Percentiles rank a stretch among this genome's conserved stretches.
Evolutionary conservation across 1,140 invertebrate species (phyloP).

Genomic region (Diplogasteroides magnus): DNA sequence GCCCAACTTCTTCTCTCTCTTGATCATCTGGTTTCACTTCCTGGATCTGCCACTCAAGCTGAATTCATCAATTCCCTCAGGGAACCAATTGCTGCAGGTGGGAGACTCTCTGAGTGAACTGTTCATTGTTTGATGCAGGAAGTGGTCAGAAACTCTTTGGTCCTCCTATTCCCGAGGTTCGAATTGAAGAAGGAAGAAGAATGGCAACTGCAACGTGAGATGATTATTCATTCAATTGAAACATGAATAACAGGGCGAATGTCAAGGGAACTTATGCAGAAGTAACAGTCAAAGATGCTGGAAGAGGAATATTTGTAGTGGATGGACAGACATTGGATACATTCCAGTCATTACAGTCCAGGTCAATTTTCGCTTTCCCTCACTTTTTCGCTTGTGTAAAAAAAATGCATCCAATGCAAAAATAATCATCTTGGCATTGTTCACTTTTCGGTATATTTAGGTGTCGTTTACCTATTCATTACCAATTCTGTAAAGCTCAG

Average conservation of each 20-base stretch:
- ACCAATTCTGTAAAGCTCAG: too few species aligned
- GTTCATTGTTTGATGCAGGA: not conserved
- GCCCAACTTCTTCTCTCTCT: conserved; percentile 44
- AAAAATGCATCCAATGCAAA: too few species aligned
- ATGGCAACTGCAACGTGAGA: conserved; percentile 25
- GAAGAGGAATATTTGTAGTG: conserved; percentile 41
- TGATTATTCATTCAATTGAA: not conserved
- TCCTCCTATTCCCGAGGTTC: conserved; percentile 37
- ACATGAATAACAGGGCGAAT: conserved; percentile 6
- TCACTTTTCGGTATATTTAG: too few species aligned
- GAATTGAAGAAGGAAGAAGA: conserved; percentile 36
- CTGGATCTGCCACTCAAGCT: conserved; percentile 37
- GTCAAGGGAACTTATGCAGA: conserved; percentile 36
- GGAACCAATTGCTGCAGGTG: conserved; percentile 1
- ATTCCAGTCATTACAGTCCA: conserved; percentile 38
- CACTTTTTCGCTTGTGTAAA: too few species aligned
- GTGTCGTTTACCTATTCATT: too few species aligned
- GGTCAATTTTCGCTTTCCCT: conserved; percentile 31
- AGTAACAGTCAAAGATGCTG: conserved; percentile 40
- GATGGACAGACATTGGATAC: conserved; percentile 36
- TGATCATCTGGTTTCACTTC: conserved; percentile 40
- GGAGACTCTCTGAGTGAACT: not conserved
- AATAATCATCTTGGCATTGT: too few species aligned
- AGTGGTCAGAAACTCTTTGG: conserved; percentile 34
- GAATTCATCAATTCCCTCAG: conserved; percentile 44